Evolutionary conservation across 2,888 invertebrate species (phyloP).

Genomic region (Nipponacmea schrenckii): DNA sequence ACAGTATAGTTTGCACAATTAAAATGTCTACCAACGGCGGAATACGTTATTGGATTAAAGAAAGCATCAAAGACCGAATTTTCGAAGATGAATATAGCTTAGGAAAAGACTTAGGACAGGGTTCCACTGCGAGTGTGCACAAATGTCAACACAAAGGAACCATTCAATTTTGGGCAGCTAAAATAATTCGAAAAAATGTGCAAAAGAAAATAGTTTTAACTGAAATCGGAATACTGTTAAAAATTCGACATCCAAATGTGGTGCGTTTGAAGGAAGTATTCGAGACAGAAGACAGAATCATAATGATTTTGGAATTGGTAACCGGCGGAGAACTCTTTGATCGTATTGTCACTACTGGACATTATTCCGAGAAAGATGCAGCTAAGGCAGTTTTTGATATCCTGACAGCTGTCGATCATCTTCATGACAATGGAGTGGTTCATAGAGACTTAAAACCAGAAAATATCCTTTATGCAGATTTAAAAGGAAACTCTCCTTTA

Average conservation of each 20-base stretch:
- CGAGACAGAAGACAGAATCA: slow-evolving; percentile 58
- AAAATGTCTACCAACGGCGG: too few relatives aligned
- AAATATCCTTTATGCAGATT: slow-evolving; percentile 63
- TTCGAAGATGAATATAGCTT: slow-evolving; percentile 55
- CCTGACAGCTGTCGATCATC: slow-evolving; percentile 50
- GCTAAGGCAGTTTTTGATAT: slow-evolving; percentile 60
- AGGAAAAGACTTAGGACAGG: slow-evolving; percentile 60
- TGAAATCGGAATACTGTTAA: slow-evolving; percentile 61
- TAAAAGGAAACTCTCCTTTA: slow-evolving; percentile 53
- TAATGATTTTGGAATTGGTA: slow-evolving; percentile 61
- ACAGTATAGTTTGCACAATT: too few relatives aligned
- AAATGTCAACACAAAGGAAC: slow-evolving; percentile 58
- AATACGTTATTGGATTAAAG: slow-evolving; percentile 57
- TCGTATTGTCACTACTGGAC: slow-evolving; percentile 62
- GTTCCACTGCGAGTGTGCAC: slow-evolving; percentile 61
- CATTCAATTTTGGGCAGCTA: slow-evolving; percentile 57
- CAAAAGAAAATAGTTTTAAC: slow-evolving; percentile 59
- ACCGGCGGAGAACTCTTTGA: slow-evolving; percentile 67
- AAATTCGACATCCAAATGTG: slow-evolving; percentile 57
- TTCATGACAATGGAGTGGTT: slow-evolving; percentile 50
- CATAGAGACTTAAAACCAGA: slow-evolving; percentile 65
- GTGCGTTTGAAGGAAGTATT: slow-evolving; percentile 64
- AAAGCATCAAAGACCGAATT: slow-evolving; percentile 56
- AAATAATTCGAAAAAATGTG: slow-evolving; percentile 62
- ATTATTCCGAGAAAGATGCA: slow-evolving; percentile 65